Evolutionary conservation across 2,888 invertebrate genomes (phyloP).

Genomic region (Athalia cordata): DNA sequence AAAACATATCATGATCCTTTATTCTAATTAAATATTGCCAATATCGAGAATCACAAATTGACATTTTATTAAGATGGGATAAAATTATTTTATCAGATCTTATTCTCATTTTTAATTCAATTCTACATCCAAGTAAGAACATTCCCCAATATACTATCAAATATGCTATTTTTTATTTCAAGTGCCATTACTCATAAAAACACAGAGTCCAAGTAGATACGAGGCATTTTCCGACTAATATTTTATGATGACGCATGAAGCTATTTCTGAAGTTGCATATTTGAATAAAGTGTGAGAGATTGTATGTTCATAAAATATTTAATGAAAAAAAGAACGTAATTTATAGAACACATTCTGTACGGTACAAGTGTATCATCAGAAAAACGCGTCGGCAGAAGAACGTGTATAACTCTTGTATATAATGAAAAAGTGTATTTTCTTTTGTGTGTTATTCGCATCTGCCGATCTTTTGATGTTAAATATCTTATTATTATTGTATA

Average conservation of each 20-base stretch:
- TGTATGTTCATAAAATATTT: constrained; percentile 43
- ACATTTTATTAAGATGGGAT: background rate
- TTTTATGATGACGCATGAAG: constrained; percentile 37
- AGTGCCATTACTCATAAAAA: background rate
- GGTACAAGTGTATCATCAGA: constrained; percentile 40
- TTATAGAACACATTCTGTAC: constrained; percentile 34
- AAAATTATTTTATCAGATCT: background rate
- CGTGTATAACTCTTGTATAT: constrained; percentile 39
- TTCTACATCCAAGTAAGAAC: constrained; percentile 4
- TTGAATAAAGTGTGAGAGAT: constrained; percentile 40
- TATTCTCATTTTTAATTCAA: background rate
- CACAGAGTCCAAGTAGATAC: background rate
- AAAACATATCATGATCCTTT: constrained; percentile 24
- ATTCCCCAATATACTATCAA: background rate
- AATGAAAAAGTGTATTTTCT: constrained; percentile 41
- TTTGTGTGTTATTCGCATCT: constrained; percentile 35
- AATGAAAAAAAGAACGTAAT: constrained; percentile 32
- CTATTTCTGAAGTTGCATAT: constrained; percentile 41
- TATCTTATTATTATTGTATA: constrained; percentile 43
- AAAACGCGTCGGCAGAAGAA: constrained; percentile 34
- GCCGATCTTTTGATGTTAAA: constrained; percentile 40
- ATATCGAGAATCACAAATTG: too few species aligned
- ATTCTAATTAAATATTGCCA: too few species aligned
- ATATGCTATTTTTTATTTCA: background rate
- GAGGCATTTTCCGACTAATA: constrained; percentile 36